phyloP scores from a whole-genome alignment of 1,140 invertebrate genomes.

The Lucilia sericata region DNA sequence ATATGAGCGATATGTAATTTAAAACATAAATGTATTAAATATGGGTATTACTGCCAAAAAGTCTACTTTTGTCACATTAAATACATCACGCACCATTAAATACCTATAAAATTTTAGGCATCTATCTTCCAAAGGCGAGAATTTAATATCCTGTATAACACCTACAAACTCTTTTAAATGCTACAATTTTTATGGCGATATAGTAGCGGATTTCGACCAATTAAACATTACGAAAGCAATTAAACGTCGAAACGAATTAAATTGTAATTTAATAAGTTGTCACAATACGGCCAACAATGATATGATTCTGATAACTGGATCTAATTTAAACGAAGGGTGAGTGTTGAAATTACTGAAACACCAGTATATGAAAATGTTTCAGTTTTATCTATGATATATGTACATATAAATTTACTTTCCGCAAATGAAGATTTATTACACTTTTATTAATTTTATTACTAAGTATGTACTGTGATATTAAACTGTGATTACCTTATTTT shows the following conservation, averaged over 20 bases:
- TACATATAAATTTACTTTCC: not conserved
- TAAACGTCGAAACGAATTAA: slow-evolving; percentile 72
- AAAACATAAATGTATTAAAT: too few species aligned
- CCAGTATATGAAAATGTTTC: too few species aligned
- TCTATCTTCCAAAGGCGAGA: slow-evolving; percentile 66
- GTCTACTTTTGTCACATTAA: too few species aligned
- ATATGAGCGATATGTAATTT: too few species aligned
- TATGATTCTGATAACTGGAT: slow-evolving; percentile 74
- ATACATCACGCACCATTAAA: too few species aligned
- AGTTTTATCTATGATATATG: too few species aligned
- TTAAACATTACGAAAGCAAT: slow-evolving; percentile 70
- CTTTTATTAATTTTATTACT: too few species aligned
- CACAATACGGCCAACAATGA: slow-evolving; percentile 66
- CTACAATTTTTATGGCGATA: slow-evolving; percentile 76
- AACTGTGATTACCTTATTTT: too few species aligned
- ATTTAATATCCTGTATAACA: slow-evolving; percentile 75
- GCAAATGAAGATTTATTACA: too few species aligned
- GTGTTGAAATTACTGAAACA: too few species aligned
- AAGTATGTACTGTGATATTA: too few species aligned
- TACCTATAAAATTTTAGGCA: slow-evolving; percentile 49
- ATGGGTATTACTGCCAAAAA: too few species aligned
- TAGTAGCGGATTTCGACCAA: slow-evolving; percentile 71
- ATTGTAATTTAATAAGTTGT: slow-evolving; percentile 76
- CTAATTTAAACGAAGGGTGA: slow-evolving; percentile 70
- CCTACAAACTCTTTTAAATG: slow-evolving; percentile 80